A percentile compares a stretch with the other conserved stretches of the same genome.
phyloP scores from a whole-genome alignment of 2,888 invertebrate species.

The Sinhomidia bicolor region DNA sequence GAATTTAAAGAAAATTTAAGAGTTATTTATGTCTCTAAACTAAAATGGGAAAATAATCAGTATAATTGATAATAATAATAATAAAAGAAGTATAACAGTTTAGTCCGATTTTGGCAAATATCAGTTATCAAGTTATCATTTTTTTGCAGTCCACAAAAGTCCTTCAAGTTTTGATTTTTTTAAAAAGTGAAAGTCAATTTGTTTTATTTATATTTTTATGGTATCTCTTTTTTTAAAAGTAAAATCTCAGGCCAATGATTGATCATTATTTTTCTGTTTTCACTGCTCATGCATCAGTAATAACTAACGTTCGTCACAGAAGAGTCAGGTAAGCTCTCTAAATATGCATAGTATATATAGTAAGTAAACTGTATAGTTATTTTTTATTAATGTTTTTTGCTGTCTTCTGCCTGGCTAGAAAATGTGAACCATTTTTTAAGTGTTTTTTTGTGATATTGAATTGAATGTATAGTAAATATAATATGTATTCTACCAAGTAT shows the following conservation, averaged over 20 bases:
- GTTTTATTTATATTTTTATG: conserved; percentile 47
- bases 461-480: neutral
- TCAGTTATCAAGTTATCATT: conserved; percentile 62
- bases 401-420: conserved; percentile 34
- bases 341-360: conserved; percentile 68
- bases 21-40: neutral
- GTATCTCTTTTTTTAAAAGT: conserved; percentile 62
- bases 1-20: neutral
- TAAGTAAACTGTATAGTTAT: conserved; percentile 22
- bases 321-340: conserved; percentile 75
- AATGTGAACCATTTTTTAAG: conserved; percentile 33
- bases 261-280: conserved; percentile 67
- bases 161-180: conserved; percentile 59
- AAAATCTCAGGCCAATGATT: conserved; percentile 75
- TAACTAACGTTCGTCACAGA: conserved; percentile 73
- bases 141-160: conserved; percentile 69
- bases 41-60: conserved; percentile 26
- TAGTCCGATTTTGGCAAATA: conserved; percentile 73
- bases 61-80: too few relatives aligned
- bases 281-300: conserved; percentile 65
- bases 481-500: conserved; percentile 18
- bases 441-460: conserved; percentile 28
- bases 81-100: conserved; percentile 42
- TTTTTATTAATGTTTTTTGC: conserved; percentile 20
- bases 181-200: conserved; percentile 69